Conservation (phyloP, 2,888 invertebrate genomes). For the Leptogaster cylindrica region DNA sequence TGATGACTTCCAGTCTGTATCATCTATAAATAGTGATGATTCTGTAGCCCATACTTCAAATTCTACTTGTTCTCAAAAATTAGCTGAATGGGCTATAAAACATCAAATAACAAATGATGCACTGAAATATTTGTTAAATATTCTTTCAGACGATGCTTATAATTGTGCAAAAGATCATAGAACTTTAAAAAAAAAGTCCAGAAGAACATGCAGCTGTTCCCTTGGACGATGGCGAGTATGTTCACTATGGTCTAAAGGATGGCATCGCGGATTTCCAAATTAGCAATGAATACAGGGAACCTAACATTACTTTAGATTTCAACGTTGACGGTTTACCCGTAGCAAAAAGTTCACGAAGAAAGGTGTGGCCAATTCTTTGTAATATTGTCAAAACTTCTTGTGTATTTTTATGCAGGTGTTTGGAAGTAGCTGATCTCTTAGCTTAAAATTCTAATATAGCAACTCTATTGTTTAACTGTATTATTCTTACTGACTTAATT, state of each 20-base stretch:
- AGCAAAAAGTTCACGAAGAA: constrained; percentile 12
- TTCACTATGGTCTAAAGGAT: too few species aligned
- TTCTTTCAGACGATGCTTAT: background rate
- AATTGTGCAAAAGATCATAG: background rate
- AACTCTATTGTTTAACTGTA: too few species aligned
- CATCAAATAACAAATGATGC: background rate
- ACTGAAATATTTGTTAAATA: background rate
- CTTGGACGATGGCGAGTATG: too few species aligned
- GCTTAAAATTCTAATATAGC: too few species aligned
- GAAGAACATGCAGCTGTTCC: background rate
- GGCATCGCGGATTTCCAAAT: background rate
- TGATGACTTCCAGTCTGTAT: background rate
- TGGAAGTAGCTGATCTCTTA: too few species aligned
- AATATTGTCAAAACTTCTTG: constrained; percentile 4
- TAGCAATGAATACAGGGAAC: background rate
- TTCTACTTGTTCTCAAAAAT: background rate
- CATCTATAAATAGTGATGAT: background rate
- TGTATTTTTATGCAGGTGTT: constrained; percentile 20
- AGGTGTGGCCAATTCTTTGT: constrained; percentile 30
- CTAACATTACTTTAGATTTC: background rate
- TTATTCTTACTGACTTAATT: too few species aligned
- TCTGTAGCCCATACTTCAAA: background rate
- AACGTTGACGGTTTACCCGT: constrained; percentile 30
- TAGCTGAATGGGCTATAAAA: background rate
- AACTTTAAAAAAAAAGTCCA: background rate